These are phyloP conservation scores for Callipepla californica DNA, from an alignment of 2,113 vertebrate species.

Conservation along the genomic window DNA sequence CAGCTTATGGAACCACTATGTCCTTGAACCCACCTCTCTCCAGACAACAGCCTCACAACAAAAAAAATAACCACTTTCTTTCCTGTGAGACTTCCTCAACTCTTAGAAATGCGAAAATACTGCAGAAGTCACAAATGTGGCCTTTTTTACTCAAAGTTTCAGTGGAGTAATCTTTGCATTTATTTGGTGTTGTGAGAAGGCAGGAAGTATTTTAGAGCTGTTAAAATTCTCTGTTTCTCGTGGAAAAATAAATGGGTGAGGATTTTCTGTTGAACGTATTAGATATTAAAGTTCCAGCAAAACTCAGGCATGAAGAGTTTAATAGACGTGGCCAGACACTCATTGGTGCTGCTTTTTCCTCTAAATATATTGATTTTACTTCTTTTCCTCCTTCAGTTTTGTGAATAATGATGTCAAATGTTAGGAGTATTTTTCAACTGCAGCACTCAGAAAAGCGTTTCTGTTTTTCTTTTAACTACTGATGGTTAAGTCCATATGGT, in stretches of 20 bases:
- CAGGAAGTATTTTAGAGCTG: not conserved
- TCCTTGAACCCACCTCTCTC: not conserved
- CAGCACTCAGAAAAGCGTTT: not conserved
- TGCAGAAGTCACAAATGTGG: not conserved
- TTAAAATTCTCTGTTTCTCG: not conserved
- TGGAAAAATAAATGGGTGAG: not conserved
- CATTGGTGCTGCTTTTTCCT: not conserved
- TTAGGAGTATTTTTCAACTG: not conserved
- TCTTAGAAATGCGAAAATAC: not conserved
- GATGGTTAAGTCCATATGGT: not conserved
- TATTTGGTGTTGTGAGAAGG: not conserved
- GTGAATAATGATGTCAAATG: not conserved
- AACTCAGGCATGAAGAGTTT: not conserved
- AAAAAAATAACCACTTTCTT: not conserved
- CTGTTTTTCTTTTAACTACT: not conserved
- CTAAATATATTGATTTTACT: not conserved
- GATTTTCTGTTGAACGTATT: not conserved
- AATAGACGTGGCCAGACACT: not conserved
- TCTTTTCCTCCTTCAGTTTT: not conserved
- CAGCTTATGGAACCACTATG: not conserved
- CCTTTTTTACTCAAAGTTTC: not conserved
- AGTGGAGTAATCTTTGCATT: not conserved
- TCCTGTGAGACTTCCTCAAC: not conserved
- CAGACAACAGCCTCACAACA: not conserved
- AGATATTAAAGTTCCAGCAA: not conserved